These are phyloP conservation scores for Saguinus midas DNA, from an alignment of 2,113 vertebrate species.

Conservation along the genomic window DNA sequence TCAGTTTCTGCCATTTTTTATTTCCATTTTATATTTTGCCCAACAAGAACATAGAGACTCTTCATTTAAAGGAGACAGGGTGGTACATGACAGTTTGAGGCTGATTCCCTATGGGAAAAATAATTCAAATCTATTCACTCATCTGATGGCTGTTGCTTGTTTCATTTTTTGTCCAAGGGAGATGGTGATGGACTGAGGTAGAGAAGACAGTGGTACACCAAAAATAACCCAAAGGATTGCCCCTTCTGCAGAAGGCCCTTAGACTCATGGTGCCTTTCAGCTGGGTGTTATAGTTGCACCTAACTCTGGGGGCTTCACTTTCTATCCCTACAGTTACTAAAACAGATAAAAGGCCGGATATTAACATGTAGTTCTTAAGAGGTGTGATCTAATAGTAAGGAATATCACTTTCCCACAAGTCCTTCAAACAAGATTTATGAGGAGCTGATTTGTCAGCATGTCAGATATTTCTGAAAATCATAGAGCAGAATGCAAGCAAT, in stretches of 20 bases:
- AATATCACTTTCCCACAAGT: not conserved
- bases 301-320: not conserved
- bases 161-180: conserved; percentile 63
- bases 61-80: not conserved
- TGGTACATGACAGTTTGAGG: not conserved
- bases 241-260: not conserved
- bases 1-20: not conserved
- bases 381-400: not conserved
- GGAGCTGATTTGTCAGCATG: not conserved
- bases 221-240: conserved; percentile 11
- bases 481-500: not conserved
- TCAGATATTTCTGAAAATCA: not conserved
- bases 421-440: conserved; percentile 9
- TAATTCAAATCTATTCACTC: conserved; percentile 45
- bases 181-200: conserved; percentile 67
- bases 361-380: conserved; percentile 12
- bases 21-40: not conserved
- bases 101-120: conserved; percentile 6
- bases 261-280: not conserved
- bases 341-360: conserved; percentile 29
- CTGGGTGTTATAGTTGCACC: not conserved
- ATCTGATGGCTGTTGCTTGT: conserved; percentile 45
- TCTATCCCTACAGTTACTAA: conserved; percentile 9
- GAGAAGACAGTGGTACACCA: conserved; percentile 47
- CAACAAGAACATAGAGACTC: not conserved